A percentile compares a stretch with the other conserved stretches of the same genome.
Evolutionary conservation across 1,140 invertebrate genomes (phyloP).

Genomic region (Pristionchus pacificus): DNA sequence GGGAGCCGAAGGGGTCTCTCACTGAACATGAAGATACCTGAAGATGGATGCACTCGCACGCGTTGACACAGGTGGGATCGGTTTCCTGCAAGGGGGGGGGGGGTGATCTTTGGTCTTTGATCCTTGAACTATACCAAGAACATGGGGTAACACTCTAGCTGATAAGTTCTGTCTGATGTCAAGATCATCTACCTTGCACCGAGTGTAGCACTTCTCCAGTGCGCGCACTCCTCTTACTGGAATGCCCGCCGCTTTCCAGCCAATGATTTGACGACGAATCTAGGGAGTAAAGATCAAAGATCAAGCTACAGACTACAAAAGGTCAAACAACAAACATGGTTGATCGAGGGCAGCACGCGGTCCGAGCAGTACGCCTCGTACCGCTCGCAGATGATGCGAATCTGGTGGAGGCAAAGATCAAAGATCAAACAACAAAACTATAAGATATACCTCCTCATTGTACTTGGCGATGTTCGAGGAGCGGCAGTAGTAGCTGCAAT

Average conservation of each 20-base stretch:
- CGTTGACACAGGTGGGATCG: conserved; percentile 32
- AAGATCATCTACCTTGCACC: conserved; percentile 40
- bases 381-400: conserved; percentile 39
- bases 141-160: conserved; percentile 14
- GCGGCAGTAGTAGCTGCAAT: conserved; percentile 32
- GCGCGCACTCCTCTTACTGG: conserved; percentile 28
- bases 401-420: too few species aligned
- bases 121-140: not conserved
- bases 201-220: conserved; percentile 33
- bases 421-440: too few species aligned
- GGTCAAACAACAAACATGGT: conserved; percentile 32
- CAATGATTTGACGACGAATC: conserved; percentile 38
- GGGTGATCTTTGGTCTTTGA: not conserved
- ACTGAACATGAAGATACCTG: too few species aligned
- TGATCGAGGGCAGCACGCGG: conserved; percentile 34
- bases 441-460: conserved; percentile 43
- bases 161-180: too few species aligned
- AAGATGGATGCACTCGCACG: conserved; percentile 33
- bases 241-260: conserved; percentile 36
- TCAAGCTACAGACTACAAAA: conserved; percentile 1
- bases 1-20: too few species aligned
- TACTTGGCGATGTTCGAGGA: conserved; percentile 36
- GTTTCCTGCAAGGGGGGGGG: not conserved
- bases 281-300: conserved; percentile 1
- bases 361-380: conserved; percentile 38